These are phyloP conservation scores for Zaprionus obscuricornis DNA, from an alignment of 2,888 invertebrate genomes.

Conservation along the genomic window DNA sequence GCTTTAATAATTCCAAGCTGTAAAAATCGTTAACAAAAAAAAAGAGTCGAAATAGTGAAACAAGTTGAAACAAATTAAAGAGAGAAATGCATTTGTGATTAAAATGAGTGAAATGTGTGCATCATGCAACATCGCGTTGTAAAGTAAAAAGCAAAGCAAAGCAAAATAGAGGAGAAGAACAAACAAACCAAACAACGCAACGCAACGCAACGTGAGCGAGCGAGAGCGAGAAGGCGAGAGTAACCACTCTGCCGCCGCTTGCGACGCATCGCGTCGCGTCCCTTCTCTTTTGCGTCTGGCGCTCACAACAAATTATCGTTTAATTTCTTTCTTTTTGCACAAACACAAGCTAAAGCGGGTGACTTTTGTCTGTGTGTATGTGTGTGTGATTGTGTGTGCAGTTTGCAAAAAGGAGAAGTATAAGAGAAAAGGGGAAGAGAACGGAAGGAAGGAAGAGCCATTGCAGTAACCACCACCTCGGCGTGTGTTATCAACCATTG, in stretches of 20 bases:
- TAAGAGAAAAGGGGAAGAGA: not conserved
- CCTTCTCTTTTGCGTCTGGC: slow-evolving; percentile 38
- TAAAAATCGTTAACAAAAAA: too few species aligned
- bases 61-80: slow-evolving; percentile 35
- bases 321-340: slow-evolving; percentile 71
- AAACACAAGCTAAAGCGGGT: slow-evolving; percentile 56
- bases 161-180: slow-evolving; percentile 44
- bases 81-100: slow-evolving; percentile 52
- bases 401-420: slow-evolving; percentile 31
- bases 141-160: slow-evolving; percentile 54
- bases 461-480: slow-evolving; percentile 22
- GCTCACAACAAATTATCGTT: slow-evolving; percentile 72
- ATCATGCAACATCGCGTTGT: slow-evolving; percentile 57
- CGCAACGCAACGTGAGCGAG: slow-evolving; percentile 31
- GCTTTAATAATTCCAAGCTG: slow-evolving; percentile 39
- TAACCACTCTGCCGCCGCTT: slow-evolving; percentile 28
- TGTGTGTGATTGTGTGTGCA: slow-evolving; percentile 15
- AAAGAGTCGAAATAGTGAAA: slow-evolving; percentile 42
- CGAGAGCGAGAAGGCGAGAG: slow-evolving; percentile 19
- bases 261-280: slow-evolving; percentile 23
- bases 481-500: slow-evolving; percentile 42
- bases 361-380: slow-evolving; percentile 46
- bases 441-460: slow-evolving; percentile 9
- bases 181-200: slow-evolving; percentile 58
- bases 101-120: slow-evolving; percentile 61